Conservation (phyloP, 2,113 vertebrate species). For the Craseonycteris thonglongyai region DNA sequence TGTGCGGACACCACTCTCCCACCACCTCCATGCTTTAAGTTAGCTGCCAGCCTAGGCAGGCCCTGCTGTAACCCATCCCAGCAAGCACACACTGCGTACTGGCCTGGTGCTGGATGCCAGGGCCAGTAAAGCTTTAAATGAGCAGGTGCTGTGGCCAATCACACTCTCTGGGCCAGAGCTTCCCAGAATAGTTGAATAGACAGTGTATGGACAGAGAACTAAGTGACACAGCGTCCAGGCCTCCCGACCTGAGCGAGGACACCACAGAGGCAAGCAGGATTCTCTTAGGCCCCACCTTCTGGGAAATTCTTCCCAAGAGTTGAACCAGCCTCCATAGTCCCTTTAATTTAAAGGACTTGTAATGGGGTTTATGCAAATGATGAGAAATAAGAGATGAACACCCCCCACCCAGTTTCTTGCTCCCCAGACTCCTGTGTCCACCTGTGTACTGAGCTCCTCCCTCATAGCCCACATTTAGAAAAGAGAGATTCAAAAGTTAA, state of each 20-base stretch:
- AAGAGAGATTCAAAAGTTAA: not conserved
- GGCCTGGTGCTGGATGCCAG: rapidly evolving
- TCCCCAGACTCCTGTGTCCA: not conserved
- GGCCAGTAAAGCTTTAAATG: not conserved
- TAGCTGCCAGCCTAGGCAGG: not conserved
- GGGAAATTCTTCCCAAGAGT: not conserved
- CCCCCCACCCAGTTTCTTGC: not conserved
- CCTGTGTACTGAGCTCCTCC: not conserved
- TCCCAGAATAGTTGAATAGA: not conserved
- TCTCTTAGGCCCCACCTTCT: not conserved
- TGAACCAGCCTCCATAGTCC: not conserved
- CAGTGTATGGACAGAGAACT: not conserved
- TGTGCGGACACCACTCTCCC: not conserved
- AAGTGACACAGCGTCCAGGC: not conserved
- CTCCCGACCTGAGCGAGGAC: not conserved
- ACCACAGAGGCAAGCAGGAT: not conserved
- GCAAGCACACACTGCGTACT: not conserved
- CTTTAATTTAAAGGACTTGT: not conserved
- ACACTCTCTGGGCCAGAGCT: not conserved
- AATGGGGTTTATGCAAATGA: not conserved
- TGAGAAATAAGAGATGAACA: not conserved
- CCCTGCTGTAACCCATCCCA: not conserved
- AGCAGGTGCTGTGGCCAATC: not conserved
- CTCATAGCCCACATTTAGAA: not conserved
- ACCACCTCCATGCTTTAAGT: rapidly evolving